Conservation (phyloP, 2,113 vertebrate genomes). For the Charadrius vociferus region DNA sequence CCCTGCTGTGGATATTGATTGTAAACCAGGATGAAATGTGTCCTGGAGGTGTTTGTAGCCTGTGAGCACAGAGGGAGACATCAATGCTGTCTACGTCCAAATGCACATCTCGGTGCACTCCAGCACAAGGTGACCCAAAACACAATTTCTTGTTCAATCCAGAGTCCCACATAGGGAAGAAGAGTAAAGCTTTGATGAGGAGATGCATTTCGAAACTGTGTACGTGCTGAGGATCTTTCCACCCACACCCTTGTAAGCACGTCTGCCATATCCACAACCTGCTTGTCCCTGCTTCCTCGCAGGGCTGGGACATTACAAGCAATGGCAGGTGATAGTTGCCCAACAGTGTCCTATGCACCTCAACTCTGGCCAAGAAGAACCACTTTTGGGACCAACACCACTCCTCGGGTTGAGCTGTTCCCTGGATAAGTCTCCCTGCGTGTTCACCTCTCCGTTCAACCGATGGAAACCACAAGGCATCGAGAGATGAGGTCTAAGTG, state of each 20-base stretch:
- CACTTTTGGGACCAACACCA: background rate
- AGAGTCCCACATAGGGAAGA: background rate
- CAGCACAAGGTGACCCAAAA: background rate
- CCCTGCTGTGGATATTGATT: background rate
- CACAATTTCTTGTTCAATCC: background rate
- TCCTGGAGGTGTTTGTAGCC: background rate
- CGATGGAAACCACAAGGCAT: background rate
- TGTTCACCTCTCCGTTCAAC: background rate
- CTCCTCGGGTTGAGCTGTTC: background rate
- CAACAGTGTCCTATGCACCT: background rate
- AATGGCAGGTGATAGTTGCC: background rate
- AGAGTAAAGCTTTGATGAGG: background rate
- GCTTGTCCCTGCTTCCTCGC: background rate
- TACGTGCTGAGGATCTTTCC: background rate
- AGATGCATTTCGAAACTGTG: background rate
- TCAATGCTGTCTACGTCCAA: background rate
- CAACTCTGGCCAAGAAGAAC: background rate
- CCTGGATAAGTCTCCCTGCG: background rate
- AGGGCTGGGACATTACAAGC: background rate
- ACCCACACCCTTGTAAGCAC: background rate
- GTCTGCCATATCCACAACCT: background rate
- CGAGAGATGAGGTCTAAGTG: background rate
- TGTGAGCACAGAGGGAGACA: accelerated
- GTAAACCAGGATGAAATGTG: background rate
- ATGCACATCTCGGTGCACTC: accelerated